Conservation (phyloP, 1,140 invertebrate genomes). For the Drosophila funebris region DNA sequence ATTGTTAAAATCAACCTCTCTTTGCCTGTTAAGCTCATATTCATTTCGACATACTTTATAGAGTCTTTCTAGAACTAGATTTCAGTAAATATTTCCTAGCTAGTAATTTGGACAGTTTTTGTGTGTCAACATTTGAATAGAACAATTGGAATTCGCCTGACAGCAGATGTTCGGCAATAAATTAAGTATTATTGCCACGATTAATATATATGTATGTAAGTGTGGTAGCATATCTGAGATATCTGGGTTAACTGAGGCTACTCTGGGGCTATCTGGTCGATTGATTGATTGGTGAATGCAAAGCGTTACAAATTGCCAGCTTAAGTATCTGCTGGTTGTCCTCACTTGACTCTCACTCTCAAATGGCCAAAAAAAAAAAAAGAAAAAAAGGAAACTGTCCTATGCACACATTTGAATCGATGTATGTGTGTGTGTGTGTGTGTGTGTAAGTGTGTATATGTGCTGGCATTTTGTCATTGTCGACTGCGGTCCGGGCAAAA, state of each 20-base stretch:
- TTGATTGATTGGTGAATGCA: constrained; percentile 37
- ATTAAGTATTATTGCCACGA: constrained; percentile 3
- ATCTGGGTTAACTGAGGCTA: constrained; percentile 13
- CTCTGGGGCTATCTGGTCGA: neutral
- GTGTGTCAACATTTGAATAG: neutral
- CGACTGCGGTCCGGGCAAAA: constrained; percentile 46
- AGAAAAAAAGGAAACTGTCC: too few species aligned
- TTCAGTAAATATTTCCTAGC: too few species aligned
- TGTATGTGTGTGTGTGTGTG: neutral
- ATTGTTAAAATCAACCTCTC: too few species aligned
- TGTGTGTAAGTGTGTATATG: constrained; percentile 10
- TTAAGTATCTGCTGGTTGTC: constrained; percentile 20
- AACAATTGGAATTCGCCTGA: neutral
- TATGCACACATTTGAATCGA: neutral
- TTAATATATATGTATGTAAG: neutral
- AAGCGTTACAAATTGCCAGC: constrained; percentile 38
- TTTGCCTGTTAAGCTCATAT: too few species aligned
- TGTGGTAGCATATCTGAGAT: neutral
- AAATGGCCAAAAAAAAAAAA: constrained; percentile 5
- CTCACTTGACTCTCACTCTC: neutral
- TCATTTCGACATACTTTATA: too few species aligned
- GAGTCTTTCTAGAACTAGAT: too few species aligned
- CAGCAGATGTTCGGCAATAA: constrained; percentile 9
- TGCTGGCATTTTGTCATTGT: constrained; percentile 35
- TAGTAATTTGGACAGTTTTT: neutral